Percentiles rank a stretch among this genome's conserved stretches.
Evolutionary conservation across 2,888 invertebrate species (phyloP).

Genomic region (Tenthredo notha): DNA sequence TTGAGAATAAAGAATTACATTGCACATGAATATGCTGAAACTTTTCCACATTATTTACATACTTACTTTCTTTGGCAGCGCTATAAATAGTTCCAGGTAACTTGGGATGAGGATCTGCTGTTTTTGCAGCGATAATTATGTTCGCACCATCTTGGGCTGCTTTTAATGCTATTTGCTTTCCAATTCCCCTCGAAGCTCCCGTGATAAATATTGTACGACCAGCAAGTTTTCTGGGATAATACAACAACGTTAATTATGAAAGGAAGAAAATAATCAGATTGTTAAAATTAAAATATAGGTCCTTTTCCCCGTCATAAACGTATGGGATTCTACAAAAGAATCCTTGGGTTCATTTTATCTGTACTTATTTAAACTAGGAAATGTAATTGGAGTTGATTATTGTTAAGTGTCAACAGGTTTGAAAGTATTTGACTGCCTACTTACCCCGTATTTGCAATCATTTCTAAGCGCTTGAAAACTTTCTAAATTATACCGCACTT

Average conservation of each 20-base stretch:
- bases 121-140: slow-evolving; percentile 95
- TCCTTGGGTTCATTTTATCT: neutral
- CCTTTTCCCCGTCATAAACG: neutral
- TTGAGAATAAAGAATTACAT: neutral
- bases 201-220: slow-evolving; percentile 97
- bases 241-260: neutral
- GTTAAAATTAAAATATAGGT: neutral
- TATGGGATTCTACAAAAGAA: neutral
- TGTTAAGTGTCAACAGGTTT: neutral
- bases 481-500: neutral
- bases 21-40: neutral
- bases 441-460: slow-evolving; percentile 44
- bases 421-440: neutral
- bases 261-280: neutral
- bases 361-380: neutral
- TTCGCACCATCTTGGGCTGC: slow-evolving; percentile 96
- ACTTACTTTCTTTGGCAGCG: slow-evolving; percentile 92
- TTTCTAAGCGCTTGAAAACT: neutral
- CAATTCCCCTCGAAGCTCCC: slow-evolving; percentile 98
- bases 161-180: slow-evolving; percentile 96
- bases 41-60: neutral
- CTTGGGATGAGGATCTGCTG: slow-evolving; percentile 93
- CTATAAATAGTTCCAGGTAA: slow-evolving; percentile 95
- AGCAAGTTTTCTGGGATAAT: slow-evolving; percentile 83
- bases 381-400: neutral